A percentile compares a stretch with the other conserved stretches of the same genome.
phyloP scores from a whole-genome alignment of 1,140 invertebrate species.

The Drosophila willistoni region DNA sequence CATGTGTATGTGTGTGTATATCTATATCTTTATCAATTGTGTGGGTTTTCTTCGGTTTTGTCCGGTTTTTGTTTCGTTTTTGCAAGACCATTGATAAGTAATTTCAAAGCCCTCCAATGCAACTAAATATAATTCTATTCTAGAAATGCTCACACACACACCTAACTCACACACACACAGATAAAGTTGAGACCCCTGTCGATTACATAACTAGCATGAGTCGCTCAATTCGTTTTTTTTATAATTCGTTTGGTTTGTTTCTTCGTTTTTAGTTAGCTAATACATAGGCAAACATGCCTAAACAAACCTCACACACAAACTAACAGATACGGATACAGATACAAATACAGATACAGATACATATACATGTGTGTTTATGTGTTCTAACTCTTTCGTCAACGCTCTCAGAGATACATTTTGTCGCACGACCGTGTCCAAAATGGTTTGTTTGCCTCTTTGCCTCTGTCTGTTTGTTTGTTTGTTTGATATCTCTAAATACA shows the following conservation, averaged over 20 bases:
- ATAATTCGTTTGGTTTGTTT: slow-evolving; percentile 11
- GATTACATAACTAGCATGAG: slow-evolving; percentile 27
- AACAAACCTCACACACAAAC: slow-evolving; percentile 50
- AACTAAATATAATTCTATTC: slow-evolving; percentile 6
- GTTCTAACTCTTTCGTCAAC: slow-evolving; percentile 25
- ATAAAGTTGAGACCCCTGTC: neutral
- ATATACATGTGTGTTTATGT: neutral
- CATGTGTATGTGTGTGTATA: neutral
- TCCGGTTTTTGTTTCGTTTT: neutral
- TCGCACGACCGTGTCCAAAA: slow-evolving; percentile 14
- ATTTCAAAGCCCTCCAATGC: neutral
- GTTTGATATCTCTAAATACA: slow-evolving; percentile 43
- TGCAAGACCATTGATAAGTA: slow-evolving; percentile 2
- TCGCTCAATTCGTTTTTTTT: slow-evolving; percentile 7
- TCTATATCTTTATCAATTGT: neutral
- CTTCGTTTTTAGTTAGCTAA: slow-evolving; percentile 46
- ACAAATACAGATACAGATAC: slow-evolving; percentile 24
- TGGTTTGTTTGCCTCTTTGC: slow-evolving; percentile 12
- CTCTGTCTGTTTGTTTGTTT: slow-evolving; percentile 11
- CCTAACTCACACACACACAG: neutral
- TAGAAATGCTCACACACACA: neutral
- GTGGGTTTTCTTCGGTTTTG: neutral
- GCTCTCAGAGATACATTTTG: slow-evolving; percentile 47
- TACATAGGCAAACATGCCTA: slow-evolving; percentile 51
- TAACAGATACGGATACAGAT: slow-evolving; percentile 9